phyloP scores from a whole-genome alignment of 2,888 invertebrate species.

The Drosophila siamana region DNA sequence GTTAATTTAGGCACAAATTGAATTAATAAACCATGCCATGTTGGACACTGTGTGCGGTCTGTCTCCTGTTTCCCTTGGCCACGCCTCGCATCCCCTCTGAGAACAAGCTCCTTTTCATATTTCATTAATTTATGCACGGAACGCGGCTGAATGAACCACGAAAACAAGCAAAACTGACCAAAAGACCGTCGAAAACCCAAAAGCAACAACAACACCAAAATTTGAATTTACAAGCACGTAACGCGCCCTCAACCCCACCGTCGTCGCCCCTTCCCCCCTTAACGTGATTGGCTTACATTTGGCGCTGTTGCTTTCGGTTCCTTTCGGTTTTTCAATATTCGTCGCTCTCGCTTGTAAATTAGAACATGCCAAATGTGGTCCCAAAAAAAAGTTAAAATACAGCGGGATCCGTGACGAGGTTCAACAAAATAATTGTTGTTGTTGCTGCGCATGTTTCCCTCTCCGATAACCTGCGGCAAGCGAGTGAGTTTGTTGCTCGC shows the following conservation, averaged over 20 bases:
- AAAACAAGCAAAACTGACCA: slow-evolving; percentile 58
- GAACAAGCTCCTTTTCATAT: slow-evolving; percentile 78
- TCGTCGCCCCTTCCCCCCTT: slow-evolving; percentile 23
- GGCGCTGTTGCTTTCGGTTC: slow-evolving; percentile 34
- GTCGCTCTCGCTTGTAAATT: slow-evolving; percentile 74
- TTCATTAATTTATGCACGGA: slow-evolving; percentile 84
- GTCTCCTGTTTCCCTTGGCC: slow-evolving; percentile 68
- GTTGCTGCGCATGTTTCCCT: slow-evolving; percentile 36
- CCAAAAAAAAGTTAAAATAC: slow-evolving; percentile 31
- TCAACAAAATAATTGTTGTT: slow-evolving; percentile 28
- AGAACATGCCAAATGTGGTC: slow-evolving; percentile 79
- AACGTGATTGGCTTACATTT: slow-evolving; percentile 80
- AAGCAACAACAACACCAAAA: slow-evolving; percentile 34
- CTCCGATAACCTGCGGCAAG: slow-evolving; percentile 59
- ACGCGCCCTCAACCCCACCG: slow-evolving; percentile 49
- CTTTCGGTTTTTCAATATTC: slow-evolving; percentile 52
- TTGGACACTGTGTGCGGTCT: slow-evolving; percentile 86
- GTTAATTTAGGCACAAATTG: slow-evolving; percentile 86
- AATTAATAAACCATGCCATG: slow-evolving; percentile 86
- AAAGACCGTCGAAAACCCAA: slow-evolving; percentile 15
- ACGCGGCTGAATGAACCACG: slow-evolving; percentile 76
- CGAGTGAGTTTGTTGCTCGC: slow-evolving; percentile 14
- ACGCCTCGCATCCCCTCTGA: not conserved
- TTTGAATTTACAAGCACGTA: slow-evolving; percentile 83
- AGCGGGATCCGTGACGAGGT: slow-evolving; percentile 52